Evolutionary conservation across 2,888 invertebrate species (phyloP), one percentile per base, ranked within the genome.

Genomic region (Aspidiotus destructor): DNA sequence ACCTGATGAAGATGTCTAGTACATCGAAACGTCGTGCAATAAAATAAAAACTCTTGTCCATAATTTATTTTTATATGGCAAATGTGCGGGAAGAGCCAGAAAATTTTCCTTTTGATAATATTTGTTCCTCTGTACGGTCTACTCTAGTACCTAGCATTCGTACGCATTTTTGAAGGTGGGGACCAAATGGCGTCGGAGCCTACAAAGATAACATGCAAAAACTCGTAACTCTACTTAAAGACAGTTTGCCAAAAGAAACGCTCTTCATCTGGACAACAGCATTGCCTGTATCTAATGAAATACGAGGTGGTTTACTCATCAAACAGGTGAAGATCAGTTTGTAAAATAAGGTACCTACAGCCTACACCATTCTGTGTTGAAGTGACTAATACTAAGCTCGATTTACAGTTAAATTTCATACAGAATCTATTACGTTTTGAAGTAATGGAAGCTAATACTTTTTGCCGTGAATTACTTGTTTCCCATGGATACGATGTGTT

Each of bases 241-340:
- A 73, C 15, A 73, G 75, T 52, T 72, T 80, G 9, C 77, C 78
- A 0, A 62, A 73, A 1, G 72, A 75, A 11, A 77, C 78, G 13
- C 74, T 80, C 5, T 75, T 81, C 2, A 76, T 82, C 16, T 82
- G 81, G 81, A 76, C 76, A 53, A 79, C 81, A 8, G 76, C 80
- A 0, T 73, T 80, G 54, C 82, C 82, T 0, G 75, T 81, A n/a
- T 77, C 79, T 7, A 71, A 71, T 5, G 74, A 76, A 68, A 74
- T 77, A 10, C 74, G 74, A 9, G 81, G 81, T 3, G 81, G 80
- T 0, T 78, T 82, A 70, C 73, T 82, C 3, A 77, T 80, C 2
- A 73, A 75, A 69, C 77, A 76, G 73, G 76, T 75, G 61, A 28
- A 28, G 28, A 28, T 5, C 2, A 28, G 28, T 5, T 28, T 28